Conservation (phyloP, 2,113 vertebrate genomes). For the Turnix velox region DNA sequence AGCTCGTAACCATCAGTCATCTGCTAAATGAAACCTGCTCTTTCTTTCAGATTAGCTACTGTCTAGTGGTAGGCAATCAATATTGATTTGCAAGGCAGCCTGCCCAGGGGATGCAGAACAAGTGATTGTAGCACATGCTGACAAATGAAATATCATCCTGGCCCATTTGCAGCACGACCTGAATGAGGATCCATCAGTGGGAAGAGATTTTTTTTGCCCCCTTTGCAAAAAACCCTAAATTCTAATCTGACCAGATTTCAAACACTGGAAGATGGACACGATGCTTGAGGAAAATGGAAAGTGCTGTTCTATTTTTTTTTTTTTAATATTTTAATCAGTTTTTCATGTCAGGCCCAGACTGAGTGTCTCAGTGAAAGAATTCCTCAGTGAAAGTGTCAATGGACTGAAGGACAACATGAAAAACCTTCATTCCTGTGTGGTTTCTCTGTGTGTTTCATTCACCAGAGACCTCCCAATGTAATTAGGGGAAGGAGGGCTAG, state of each 20-base stretch:
- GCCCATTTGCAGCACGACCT: not conserved
- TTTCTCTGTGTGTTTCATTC: not conserved
- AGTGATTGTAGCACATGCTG: conserved; percentile 6
- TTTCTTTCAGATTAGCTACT: conserved; percentile 47
- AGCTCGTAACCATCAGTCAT: not conserved
- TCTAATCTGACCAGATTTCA: not conserved
- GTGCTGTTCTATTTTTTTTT: not conserved
- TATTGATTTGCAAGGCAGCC: conserved; percentile 40
- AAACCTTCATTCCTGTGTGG: not conserved
- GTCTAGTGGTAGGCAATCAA: conserved; percentile 47
- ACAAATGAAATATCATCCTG: conserved; percentile 27
- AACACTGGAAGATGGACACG: not conserved
- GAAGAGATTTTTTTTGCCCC: not conserved
- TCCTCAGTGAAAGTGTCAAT: not conserved
- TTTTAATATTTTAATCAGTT: not conserved
- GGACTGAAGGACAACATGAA: not conserved
- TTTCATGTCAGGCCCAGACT: conserved; percentile 1
- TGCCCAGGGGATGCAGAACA: conserved; percentile 40
- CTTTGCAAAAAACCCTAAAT: not conserved
- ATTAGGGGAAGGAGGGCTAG: not conserved
- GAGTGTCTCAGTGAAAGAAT: not conserved
- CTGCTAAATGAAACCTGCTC: conserved; percentile 30
- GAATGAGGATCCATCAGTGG: not conserved
- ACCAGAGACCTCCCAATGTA: not conserved
- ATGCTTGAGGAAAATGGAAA: conserved; percentile 23